phyloP scores from a whole-genome alignment of 2,113 vertebrate genomes.

The Ceratotherium simum region DNA sequence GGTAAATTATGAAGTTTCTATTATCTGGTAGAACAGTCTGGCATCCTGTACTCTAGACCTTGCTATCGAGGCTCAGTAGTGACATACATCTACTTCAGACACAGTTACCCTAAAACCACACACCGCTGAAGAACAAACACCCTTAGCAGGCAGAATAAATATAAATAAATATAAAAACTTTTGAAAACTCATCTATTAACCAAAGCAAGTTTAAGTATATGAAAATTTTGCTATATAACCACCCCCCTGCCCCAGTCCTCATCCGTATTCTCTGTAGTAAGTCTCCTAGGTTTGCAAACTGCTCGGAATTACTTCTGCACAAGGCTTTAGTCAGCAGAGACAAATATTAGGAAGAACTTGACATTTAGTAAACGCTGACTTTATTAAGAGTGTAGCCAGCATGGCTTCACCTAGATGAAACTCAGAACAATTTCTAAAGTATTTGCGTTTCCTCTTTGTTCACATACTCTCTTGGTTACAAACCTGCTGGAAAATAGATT shows the following conservation, averaged over 20 bases:
- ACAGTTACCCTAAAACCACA: neutral
- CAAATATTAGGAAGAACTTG: neutral
- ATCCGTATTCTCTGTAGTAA: neutral
- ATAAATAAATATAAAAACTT: neutral
- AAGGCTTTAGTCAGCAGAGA: conserved; percentile 8
- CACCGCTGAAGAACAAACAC: neutral
- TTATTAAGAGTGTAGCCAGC: neutral
- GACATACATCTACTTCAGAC: neutral
- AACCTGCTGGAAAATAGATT: conserved; percentile 3
- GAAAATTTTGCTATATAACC: neutral
- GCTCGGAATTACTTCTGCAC: neutral
- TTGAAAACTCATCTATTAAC: neutral
- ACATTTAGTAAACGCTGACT: neutral
- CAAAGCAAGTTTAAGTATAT: neutral
- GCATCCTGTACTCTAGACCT: neutral
- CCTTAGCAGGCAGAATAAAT: neutral
- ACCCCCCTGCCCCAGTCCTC: neutral
- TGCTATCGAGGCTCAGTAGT: neutral
- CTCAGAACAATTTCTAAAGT: neutral
- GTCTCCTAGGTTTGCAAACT: neutral
- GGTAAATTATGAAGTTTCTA: neutral
- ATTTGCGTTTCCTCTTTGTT: conserved; percentile 21
- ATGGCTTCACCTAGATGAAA: neutral
- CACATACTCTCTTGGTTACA: neutral
- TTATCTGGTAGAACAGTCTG: neutral